phyloP scores from a whole-genome alignment of 2,888 invertebrate species.

The Parascotia fuliginaria region DNA sequence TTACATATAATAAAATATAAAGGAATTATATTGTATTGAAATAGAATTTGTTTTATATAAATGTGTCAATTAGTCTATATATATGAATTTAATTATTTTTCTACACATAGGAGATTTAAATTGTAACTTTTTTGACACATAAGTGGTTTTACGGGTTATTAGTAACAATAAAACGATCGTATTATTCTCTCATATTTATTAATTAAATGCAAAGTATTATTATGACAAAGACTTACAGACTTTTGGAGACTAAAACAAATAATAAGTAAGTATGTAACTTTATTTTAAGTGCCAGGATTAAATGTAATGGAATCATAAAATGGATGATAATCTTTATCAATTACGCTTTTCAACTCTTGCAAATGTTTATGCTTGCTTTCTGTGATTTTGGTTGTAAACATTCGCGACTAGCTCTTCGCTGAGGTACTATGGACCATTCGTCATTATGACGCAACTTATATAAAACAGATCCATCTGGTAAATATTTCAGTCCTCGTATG shows the following conservation, averaged over 20 bases:
- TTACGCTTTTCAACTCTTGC: conserved; percentile 1
- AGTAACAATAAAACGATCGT: not conserved
- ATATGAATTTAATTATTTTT: not conserved
- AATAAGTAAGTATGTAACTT: not conserved
- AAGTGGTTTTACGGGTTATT: not conserved
- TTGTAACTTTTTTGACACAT: too few species aligned
- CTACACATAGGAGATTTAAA: too few species aligned
- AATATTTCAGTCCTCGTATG: conserved; percentile 20
- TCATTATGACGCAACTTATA: conserved; percentile 12
- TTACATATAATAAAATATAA: too few species aligned
- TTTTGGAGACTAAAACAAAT: not conserved
- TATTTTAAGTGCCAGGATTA: not conserved
- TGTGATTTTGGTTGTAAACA: not conserved
- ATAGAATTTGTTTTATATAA: not conserved
- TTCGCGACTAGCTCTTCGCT: conserved; percentile 6
- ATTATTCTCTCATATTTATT: not conserved
- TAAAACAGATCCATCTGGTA: conserved; percentile 15
- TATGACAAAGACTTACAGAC: not conserved
- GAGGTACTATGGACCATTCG: conserved; percentile 19
- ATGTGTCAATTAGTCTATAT: too few species aligned
- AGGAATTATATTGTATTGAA: not conserved
- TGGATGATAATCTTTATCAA: not conserved
- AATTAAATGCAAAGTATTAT: not conserved
- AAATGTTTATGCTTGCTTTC: conserved; percentile 4
- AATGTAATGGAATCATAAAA: not conserved